A percentile compares a stretch with the other conserved stretches of the same genome.
Conservation (phyloP, 2,797 vertebrate genomes). For the Vipera latastei region DNA sequence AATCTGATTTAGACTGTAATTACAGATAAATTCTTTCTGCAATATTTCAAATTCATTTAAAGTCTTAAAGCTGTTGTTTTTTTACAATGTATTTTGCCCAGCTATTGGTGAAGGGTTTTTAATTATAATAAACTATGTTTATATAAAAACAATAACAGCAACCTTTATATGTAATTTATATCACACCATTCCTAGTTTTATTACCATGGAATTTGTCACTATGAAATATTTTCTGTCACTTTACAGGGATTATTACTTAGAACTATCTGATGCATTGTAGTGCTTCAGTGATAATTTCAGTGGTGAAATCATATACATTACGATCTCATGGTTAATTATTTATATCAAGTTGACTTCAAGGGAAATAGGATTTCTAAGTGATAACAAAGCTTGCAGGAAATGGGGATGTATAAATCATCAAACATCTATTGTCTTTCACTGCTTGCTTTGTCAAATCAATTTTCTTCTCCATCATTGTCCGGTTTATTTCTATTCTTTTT, state of each 20-base stretch:
- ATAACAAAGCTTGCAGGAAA: no score
- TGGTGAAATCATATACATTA: not conserved
- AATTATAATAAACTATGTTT: not conserved
- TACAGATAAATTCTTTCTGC: not conserved
- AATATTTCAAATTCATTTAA: not conserved
- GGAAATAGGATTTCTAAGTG: not conserved
- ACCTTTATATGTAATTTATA: not conserved
- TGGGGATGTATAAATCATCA: no score
- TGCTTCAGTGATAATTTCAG: no score
- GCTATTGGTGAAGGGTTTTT: not conserved
- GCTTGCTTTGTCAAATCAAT: not conserved
- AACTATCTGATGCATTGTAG: no score
- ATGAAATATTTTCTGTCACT: no score
- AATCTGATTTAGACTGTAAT: not conserved
- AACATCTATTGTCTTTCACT: not conserved
- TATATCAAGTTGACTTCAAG: not conserved
- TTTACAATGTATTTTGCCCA: not conserved
- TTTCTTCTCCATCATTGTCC: not conserved
- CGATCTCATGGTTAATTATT: not conserved
- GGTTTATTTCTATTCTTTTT: not conserved
- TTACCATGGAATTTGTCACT: no score
- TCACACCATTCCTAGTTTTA: no score
- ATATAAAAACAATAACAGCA: not conserved
- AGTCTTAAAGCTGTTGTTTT: not conserved
- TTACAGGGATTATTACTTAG: no score